These are phyloP conservation scores for Pristis pectinata DNA, from an alignment of 2,797 vertebrate species.

Conservation along the genomic window DNA sequence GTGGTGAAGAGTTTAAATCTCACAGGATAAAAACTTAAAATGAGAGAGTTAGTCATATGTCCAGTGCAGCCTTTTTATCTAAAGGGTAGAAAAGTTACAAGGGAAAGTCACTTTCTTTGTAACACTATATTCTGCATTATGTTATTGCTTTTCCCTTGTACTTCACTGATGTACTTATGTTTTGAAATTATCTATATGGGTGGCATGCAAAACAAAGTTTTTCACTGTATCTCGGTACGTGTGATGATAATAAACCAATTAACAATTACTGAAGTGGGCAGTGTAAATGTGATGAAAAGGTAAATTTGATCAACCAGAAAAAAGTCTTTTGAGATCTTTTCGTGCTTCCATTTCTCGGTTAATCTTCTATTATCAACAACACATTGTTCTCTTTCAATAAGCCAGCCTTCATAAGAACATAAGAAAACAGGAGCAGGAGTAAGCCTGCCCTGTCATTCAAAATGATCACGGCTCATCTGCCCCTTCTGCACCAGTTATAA, in stretches of 20 bases:
- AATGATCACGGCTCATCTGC: no score
- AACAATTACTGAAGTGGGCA: not conserved
- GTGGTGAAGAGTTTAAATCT: not conserved
- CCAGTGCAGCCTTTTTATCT: not conserved
- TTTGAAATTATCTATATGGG: no score
- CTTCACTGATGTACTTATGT: no score
- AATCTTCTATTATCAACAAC: no score
- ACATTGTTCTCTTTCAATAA: not conserved
- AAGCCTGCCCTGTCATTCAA: no score
- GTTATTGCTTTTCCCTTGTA: no score
- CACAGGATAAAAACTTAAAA: not conserved
- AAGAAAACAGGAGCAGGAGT: no score
- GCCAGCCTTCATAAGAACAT: not conserved
- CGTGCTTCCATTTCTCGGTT: not conserved
- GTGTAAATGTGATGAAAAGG: not conserved
- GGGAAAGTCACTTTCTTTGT: not conserved
- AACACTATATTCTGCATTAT: no score
- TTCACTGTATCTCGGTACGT: no score
- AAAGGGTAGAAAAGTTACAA: not conserved
- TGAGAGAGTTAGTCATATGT: not conserved
- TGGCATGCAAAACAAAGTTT: no score
- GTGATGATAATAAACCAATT: no score
- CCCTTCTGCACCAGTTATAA: no score
- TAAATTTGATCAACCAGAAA: not conserved
- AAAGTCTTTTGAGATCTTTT: not conserved